Percentiles rank a stretch among this genome's conserved stretches.
Conservation (phyloP, 2,888 invertebrate genomes). For the Apantesis nais region DNA sequence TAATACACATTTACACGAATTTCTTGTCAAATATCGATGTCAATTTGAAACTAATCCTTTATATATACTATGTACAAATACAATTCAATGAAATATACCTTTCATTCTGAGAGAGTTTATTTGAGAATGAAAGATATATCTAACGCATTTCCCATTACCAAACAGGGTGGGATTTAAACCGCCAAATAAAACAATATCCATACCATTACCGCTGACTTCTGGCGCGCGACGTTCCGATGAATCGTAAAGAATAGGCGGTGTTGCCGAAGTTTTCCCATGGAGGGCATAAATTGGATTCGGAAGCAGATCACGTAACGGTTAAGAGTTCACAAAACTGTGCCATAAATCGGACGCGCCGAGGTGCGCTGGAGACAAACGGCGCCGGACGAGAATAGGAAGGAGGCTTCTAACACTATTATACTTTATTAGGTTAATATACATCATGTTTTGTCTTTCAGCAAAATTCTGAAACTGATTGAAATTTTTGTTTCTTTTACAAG, state of each 20-base stretch:
- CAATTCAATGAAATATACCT: no score
- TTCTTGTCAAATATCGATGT: no score
- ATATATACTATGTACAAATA: not conserved
- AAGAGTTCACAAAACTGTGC: constrained; percentile 86
- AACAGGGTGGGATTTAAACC: constrained; percentile 18
- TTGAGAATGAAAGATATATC: not conserved
- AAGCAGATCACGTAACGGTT: constrained; percentile 86
- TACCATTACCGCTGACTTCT: constrained; percentile 54
- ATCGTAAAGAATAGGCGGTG: constrained; percentile 81
- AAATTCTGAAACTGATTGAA: not conserved
- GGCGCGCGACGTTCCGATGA: constrained; percentile 66
- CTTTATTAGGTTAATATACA: constrained; percentile 44
- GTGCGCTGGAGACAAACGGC: constrained; percentile 85
- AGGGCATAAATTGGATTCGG: constrained; percentile 84
- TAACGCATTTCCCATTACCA: constrained; percentile 5
- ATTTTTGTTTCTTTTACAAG: no score
- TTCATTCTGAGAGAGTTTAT: no score
- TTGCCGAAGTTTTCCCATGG: constrained; percentile 79
- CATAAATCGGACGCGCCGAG: constrained; percentile 84
- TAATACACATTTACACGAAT: no score
- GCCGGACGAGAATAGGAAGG: constrained; percentile 60
- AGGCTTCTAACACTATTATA: constrained; percentile 42
- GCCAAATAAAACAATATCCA: constrained; percentile 53
- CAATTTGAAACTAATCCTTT: not conserved
- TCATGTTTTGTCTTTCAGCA: constrained; percentile 10